Percentiles rank a stretch among this genome's conserved stretches.
phyloP scores from a whole-genome alignment of 2,797 vertebrate genomes.

The Margarornis squamiger region DNA sequence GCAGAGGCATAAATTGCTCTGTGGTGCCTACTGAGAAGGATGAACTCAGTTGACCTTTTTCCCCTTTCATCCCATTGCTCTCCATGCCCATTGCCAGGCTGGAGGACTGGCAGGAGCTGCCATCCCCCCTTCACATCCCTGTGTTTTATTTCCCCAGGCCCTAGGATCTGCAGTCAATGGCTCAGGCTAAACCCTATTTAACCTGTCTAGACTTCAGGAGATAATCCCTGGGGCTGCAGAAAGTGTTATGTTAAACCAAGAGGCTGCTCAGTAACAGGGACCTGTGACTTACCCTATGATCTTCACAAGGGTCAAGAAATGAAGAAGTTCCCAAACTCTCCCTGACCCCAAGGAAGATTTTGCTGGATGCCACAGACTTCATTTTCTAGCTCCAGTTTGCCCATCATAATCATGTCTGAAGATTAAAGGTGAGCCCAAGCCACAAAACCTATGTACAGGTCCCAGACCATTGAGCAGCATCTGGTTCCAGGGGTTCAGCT shows the following conservation, averaged over 20 bases:
- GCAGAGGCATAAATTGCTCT: neutral
- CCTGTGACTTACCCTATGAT: neutral
- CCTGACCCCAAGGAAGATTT: neutral
- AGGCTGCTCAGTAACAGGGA: neutral
- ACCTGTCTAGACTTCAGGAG: slow-evolving; percentile 33
- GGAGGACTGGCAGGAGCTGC: neutral
- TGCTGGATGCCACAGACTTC: fast-evolving
- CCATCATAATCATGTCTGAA: neutral
- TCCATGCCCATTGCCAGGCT: neutral
- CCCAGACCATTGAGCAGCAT: neutral
- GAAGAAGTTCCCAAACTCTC: neutral
- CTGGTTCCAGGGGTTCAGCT: neutral
- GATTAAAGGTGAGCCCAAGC: neutral
- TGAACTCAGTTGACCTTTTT: neutral
- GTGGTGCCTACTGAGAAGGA: neutral
- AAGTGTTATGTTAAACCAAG: neutral
- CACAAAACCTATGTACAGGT: neutral
- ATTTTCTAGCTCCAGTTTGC: neutral
- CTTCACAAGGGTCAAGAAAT: neutral
- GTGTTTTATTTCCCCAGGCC: neutral
- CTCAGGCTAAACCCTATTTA: neutral
- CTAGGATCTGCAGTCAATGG: neutral
- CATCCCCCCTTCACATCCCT: neutral
- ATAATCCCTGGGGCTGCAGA: neutral
- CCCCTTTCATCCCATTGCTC: neutral